These are phyloP conservation scores for Polypterus senegalus DNA, from an alignment of 2,113 vertebrate species.

Conservation along the genomic window DNA sequence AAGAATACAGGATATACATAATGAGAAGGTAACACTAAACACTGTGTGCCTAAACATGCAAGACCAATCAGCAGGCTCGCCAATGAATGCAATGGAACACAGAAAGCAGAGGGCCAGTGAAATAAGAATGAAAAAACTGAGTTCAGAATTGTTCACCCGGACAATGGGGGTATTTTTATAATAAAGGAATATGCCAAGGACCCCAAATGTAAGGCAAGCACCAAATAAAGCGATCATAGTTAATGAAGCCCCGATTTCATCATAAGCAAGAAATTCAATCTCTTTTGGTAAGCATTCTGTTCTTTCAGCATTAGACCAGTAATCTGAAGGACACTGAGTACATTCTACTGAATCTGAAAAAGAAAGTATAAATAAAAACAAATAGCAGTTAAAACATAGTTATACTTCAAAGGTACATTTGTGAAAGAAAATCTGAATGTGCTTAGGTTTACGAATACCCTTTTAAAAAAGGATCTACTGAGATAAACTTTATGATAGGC, in stretches of 20 bases:
- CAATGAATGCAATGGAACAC: conserved; percentile 5
- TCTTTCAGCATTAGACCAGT: conserved; percentile 3
- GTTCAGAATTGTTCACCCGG: conserved; percentile 15
- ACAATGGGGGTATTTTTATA: conserved; percentile 11
- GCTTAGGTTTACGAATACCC: no score
- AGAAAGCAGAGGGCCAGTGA: conserved; percentile 10
- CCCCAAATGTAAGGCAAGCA: conserved; percentile 17
- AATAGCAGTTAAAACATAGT: no score
- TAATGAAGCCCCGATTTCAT: conserved; percentile 40
- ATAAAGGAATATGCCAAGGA: conserved; percentile 6
- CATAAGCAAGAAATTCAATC: conserved; percentile 32
- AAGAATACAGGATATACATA: conserved; percentile 13
- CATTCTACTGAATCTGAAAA: conserved; percentile 43
- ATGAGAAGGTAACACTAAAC: conserved; percentile 10
- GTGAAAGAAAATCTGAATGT: no score
- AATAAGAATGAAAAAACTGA: conserved; percentile 11
- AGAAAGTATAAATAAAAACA: neutral
- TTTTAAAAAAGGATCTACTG: no score
- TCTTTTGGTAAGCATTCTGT: neutral
- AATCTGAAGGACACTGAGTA: conserved; percentile 10
- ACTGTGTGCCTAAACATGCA: conserved; percentile 11
- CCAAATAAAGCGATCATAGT: conserved; percentile 38
- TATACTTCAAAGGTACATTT: no score
- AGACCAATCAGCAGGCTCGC: neutral
- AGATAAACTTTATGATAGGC: no score